These are phyloP conservation scores for Scrobipalpa costella DNA, from an alignment of 2,888 invertebrate genomes.

Conservation along the genomic window DNA sequence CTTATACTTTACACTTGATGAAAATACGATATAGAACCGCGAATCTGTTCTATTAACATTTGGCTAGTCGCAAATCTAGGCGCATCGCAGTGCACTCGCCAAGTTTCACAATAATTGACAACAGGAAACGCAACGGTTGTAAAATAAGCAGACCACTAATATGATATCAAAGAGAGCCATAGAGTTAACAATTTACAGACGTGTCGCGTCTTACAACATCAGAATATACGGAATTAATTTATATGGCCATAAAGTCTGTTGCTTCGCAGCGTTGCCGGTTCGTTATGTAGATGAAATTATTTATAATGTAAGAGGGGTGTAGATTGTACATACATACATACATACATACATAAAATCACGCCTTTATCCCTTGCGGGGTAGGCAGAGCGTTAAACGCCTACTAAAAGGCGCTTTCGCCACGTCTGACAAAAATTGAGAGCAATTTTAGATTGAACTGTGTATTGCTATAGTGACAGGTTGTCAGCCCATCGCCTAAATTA, in stretches of 20 bases:
- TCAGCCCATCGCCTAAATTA: too few species aligned
- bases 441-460: too few species aligned
- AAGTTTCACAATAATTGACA: constrained; percentile 8
- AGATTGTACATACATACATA: background rate
- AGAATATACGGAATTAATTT: constrained; percentile 15
- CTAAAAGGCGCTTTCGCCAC: too few species aligned
- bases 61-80: background rate
- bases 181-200: constrained; percentile 19
- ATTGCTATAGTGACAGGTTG: too few species aligned
- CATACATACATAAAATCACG: too few species aligned
- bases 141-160: constrained; percentile 17
- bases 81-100: constrained; percentile 9
- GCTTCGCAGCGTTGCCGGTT: background rate
- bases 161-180: constrained; percentile 18
- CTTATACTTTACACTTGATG: background rate
- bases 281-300: constrained; percentile 5
- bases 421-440: too few species aligned
- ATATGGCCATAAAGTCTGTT: background rate
- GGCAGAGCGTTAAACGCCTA: too few species aligned
- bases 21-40: background rate
- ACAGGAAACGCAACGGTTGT: constrained; percentile 4
- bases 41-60: too few species aligned
- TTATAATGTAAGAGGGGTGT: constrained; percentile 7
- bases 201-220: constrained; percentile 14
- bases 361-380: too few species aligned